phyloP scores from a whole-genome alignment of 2,888 invertebrate genomes.

The Agrilus mali region DNA sequence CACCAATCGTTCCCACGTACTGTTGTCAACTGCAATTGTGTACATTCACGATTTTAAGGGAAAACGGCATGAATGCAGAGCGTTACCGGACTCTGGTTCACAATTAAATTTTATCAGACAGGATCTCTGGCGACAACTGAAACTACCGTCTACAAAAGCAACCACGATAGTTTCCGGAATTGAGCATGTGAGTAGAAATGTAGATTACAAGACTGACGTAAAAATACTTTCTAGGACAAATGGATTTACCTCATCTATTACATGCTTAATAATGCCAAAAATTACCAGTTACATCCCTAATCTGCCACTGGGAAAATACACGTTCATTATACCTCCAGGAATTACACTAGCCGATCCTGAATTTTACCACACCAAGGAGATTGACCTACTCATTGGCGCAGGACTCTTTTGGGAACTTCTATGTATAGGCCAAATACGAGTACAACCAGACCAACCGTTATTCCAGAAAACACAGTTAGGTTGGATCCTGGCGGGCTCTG shows the following conservation, averaged over 20 bases:
- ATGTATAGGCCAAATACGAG: background rate
- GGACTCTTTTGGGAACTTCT: background rate
- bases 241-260: background rate
- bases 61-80: background rate
- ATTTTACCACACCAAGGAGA: conserved; percentile 1
- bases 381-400: background rate
- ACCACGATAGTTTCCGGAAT: too few relatives aligned
- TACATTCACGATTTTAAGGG: background rate
- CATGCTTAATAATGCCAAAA: conserved; percentile 2
- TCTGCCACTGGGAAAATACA: background rate
- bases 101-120: conserved; percentile 1
- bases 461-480: conserved; percentile 1
- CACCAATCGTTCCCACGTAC: background rate
- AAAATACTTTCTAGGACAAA: background rate
- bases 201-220: background rate
- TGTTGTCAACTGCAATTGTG: conserved; percentile 3
- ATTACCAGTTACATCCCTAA: conserved; percentile 2
- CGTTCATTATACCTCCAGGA: background rate
- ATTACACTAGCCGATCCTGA: conserved; percentile 3
- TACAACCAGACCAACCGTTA: background rate
- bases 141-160: background rate
- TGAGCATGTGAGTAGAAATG: too few relatives aligned
- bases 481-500: background rate
- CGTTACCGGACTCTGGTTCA: conserved; percentile 4
- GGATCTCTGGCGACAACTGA: background rate